Conservation (phyloP, 2,113 vertebrate species). For the Pampusana beccarii region DNA sequence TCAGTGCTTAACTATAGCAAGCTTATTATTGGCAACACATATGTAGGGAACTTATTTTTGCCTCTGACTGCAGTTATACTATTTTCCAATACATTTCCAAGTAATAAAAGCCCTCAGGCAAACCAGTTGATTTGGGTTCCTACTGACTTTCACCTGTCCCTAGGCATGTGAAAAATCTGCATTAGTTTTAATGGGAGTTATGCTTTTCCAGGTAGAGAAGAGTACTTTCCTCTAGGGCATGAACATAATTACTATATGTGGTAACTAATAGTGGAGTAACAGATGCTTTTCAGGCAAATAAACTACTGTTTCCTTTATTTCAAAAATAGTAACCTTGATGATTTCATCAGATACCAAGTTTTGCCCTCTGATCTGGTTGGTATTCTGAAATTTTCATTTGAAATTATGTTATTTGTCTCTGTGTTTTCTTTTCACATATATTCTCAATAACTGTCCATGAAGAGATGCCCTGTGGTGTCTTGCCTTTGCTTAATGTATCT, state of each 20-base stretch:
- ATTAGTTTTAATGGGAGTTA: constrained; percentile 4
- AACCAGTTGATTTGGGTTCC: not conserved
- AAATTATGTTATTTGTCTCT: not conserved
- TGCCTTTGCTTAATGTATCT: not conserved
- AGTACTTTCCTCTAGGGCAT: not conserved
- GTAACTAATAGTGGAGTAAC: not conserved
- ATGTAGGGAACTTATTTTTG: not conserved
- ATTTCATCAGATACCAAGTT: not conserved
- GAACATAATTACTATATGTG: not conserved
- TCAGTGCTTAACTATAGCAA: not conserved
- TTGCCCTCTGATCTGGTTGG: not conserved
- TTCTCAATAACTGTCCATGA: not conserved
- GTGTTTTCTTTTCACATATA: not conserved
- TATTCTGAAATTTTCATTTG: not conserved
- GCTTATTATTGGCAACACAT: not conserved
- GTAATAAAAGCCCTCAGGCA: constrained; percentile 8
- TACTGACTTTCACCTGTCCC: not conserved
- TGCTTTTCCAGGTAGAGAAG: not conserved
- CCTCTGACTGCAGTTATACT: not conserved
- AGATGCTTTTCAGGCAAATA: not conserved
- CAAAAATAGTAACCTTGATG: not conserved
- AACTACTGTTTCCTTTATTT: not conserved
- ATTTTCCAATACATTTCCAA: constrained; percentile 16
- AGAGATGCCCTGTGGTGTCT: not conserved
- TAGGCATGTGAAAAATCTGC: not conserved